Percentiles rank a stretch among this genome's conserved stretches.
These are phyloP conservation scores for Drosophila trapezifrons DNA, from an alignment of 1,140 invertebrate genomes.

Conservation along the genomic window DNA sequence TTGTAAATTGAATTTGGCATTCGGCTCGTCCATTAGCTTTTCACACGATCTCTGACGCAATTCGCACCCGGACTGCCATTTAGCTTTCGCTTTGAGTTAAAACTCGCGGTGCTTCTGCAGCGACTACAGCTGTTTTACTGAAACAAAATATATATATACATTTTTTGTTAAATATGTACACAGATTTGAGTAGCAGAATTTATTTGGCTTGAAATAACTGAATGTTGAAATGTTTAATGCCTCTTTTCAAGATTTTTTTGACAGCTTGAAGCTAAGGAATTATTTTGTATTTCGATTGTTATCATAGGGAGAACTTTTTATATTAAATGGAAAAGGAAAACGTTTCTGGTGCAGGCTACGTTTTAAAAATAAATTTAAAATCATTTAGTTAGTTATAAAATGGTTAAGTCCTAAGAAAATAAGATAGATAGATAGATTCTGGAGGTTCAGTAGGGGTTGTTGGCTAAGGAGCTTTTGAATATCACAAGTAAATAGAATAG, in stretches of 20 bases:
- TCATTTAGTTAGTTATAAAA: too few species aligned
- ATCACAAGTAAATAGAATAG: too few species aligned
- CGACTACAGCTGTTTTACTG: constrained; percentile 8
- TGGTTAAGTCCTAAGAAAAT: too few species aligned
- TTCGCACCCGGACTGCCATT: constrained; percentile 53
- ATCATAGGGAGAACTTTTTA: neutral
- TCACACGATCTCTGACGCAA: constrained; percentile 66
- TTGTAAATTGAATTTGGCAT: constrained; percentile 53
- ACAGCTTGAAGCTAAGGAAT: neutral
- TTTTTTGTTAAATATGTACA: neutral
- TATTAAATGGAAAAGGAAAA: too few species aligned
- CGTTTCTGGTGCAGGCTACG: too few species aligned
- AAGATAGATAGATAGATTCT: too few species aligned
- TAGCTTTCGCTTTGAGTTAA: constrained; percentile 52
- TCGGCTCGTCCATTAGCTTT: constrained; percentile 61
- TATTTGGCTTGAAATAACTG: constrained; percentile 8
- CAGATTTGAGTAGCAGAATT: constrained; percentile 3
- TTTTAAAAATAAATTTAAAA: too few species aligned
- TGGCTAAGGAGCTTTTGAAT: too few species aligned
- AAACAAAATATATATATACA: constrained; percentile 1
- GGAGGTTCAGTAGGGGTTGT: too few species aligned
- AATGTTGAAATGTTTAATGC: constrained; percentile 1
- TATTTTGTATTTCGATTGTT: too few species aligned
- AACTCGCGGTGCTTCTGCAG: constrained; percentile 3
- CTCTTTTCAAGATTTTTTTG: neutral